Evolutionary conservation across 2,797 vertebrate genomes (phyloP).

Genomic region (Siniperca obscura): DNA sequence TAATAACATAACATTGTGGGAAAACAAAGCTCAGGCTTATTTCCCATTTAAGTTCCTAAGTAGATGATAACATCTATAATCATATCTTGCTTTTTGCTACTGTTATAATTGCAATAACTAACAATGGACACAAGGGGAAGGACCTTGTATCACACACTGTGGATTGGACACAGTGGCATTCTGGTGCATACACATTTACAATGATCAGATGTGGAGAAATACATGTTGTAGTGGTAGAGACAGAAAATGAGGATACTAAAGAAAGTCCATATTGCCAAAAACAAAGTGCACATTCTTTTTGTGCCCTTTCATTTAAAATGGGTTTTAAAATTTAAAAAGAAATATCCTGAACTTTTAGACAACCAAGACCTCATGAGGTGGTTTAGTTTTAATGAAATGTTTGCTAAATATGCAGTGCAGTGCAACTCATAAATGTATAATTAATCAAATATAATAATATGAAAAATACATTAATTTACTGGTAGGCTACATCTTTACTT

Average conservation of each 20-base stretch:
- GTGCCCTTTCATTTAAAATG: background rate
- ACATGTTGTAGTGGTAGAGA: background rate
- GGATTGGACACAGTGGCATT: background rate
- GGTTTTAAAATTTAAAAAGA: background rate
- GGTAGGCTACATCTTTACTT: background rate
- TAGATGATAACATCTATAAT: background rate
- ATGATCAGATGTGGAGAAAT: background rate
- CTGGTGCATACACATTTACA: background rate
- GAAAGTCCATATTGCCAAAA: background rate
- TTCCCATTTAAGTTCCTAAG: background rate
- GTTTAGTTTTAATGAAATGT: background rate
- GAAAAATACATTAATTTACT: background rate
- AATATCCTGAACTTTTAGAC: background rate
- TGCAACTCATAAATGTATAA: background rate
- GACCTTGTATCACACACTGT: background rate
- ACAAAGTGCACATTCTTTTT: background rate
- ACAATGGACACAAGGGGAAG: background rate
- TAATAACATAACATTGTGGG: background rate
- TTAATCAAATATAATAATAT: background rate
- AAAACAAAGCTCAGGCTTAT: background rate
- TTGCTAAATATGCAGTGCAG: background rate
- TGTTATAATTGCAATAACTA: background rate
- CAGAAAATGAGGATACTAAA: background rate
- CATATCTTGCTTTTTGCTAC: background rate
- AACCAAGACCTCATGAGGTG: background rate